phyloP scores from a whole-genome alignment of 2,888 invertebrate genomes.

The Leucophenga montana region DNA sequence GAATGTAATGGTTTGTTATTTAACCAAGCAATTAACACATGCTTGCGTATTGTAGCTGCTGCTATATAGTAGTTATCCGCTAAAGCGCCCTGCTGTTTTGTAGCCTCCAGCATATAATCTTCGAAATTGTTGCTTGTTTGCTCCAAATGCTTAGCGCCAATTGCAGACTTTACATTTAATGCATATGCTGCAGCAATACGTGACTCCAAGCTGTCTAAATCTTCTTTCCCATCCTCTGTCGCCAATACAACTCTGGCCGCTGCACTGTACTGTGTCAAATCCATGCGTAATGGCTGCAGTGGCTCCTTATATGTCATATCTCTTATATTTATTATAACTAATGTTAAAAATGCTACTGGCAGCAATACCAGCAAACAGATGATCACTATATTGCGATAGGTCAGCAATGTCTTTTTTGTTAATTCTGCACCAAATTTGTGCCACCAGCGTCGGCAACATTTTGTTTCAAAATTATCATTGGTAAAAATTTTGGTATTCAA shows the following conservation, averaged over 20 bases:
- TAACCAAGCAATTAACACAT: slow-evolving; percentile 78
- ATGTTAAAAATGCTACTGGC: slow-evolving; percentile 28
- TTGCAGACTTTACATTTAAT: background rate
- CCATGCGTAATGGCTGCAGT: slow-evolving; percentile 27
- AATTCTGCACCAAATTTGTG: slow-evolving; percentile 76
- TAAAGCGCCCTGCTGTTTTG: background rate
- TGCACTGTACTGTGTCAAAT: slow-evolving; percentile 17
- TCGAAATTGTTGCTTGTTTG: slow-evolving; percentile 15
- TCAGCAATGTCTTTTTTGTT: slow-evolving; percentile 36
- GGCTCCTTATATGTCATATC: slow-evolving; percentile 31
- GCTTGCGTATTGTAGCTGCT: slow-evolving; percentile 74
- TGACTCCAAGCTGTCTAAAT: slow-evolving; percentile 75
- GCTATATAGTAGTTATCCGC: slow-evolving; percentile 74
- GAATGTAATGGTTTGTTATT: slow-evolving; percentile 85
- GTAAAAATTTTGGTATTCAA: slow-evolving; percentile 23
- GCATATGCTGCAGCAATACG: slow-evolving; percentile 18
- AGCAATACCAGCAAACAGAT: slow-evolving; percentile 27
- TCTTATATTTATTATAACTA: slow-evolving; percentile 31
- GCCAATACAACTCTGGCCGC: slow-evolving; percentile 24
- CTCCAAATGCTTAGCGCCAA: slow-evolving; percentile 11
- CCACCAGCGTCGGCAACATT: fast-evolving
- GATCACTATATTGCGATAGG: background rate
- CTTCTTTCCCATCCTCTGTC: slow-evolving; percentile 9
- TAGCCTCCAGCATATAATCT: slow-evolving; percentile 40
- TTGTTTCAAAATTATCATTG: background rate